Conservation (phyloP, 2,888 invertebrate genomes). For the Gymnocheta viridis region DNA sequence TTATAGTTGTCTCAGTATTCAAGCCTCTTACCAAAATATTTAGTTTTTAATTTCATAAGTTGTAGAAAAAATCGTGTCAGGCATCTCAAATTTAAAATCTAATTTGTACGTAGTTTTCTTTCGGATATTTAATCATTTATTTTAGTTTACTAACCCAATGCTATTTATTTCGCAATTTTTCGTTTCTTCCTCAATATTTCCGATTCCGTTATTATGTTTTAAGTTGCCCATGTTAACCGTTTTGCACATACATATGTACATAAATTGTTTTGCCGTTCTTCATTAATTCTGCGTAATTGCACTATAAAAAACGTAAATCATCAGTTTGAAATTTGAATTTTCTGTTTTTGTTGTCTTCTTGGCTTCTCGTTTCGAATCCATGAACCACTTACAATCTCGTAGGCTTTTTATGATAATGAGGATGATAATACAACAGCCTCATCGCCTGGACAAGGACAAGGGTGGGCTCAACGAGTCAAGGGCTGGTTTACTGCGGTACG, state of each 20-base stretch:
- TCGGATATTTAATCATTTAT: constrained; percentile 1
- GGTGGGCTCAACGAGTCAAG: constrained; percentile 88
- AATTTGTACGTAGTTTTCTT: constrained; percentile 30
- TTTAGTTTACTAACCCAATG: constrained; percentile 35
- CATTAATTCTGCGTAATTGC: constrained; percentile 38
- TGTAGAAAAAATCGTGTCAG: constrained; percentile 38
- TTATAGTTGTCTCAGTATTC: constrained; percentile 40
- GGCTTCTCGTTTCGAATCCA: constrained; percentile 65
- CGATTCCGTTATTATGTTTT: constrained; percentile 29
- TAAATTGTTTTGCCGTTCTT: constrained; percentile 32
- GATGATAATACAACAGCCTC: constrained; percentile 82
- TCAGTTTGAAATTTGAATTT: constrained; percentile 64
- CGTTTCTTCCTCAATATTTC: constrained; percentile 16
- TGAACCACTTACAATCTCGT: constrained; percentile 71
- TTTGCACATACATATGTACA: constrained; percentile 22
- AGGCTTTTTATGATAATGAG: constrained; percentile 82
- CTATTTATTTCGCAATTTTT: constrained; percentile 39
- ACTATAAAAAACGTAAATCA: constrained; percentile 34
- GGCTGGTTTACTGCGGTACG: constrained; percentile 88
- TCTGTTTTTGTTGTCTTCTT: constrained; percentile 73
- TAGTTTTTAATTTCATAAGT: constrained; percentile 33
- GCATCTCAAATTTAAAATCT: constrained; percentile 2
- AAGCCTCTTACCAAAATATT: constrained; percentile 64
- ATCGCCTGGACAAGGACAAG: constrained; percentile 83
- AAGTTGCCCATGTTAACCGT: constrained; percentile 57